Evolutionary conservation across 2,113 vertebrate genomes (phyloP).

Genomic region (Patagioenas fasciata): DNA sequence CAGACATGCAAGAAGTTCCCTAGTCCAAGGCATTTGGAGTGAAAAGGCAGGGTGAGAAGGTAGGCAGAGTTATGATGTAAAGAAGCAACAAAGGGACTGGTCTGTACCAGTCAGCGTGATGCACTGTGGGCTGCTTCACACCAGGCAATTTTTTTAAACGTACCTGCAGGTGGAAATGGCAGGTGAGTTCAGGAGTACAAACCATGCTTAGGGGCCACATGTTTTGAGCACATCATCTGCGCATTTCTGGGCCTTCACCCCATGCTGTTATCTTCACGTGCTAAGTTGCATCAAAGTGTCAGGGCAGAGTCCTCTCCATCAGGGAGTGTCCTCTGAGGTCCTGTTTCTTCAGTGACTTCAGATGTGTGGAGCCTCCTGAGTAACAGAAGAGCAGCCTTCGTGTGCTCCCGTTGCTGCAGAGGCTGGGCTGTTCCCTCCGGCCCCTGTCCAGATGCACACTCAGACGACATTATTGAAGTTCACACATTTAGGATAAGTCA

Average conservation of each 20-base stretch:
- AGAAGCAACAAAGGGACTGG: neutral
- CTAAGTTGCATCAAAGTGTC: neutral
- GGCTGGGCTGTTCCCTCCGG: neutral
- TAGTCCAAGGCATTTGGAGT: neutral
- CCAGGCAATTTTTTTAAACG: neutral
- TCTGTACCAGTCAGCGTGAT: neutral
- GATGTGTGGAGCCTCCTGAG: neutral
- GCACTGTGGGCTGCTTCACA: neutral
- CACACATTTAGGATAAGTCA: neutral
- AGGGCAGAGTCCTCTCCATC: neutral
- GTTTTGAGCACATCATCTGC: neutral
- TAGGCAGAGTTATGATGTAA: neutral
- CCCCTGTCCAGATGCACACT: rapidly evolving
- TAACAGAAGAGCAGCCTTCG: neutral
- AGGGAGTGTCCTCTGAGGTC: neutral
- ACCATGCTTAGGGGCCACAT: neutral
- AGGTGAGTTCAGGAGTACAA: neutral
- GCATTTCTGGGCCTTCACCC: neutral
- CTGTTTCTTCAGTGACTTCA: neutral
- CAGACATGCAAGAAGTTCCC: neutral
- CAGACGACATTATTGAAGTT: neutral
- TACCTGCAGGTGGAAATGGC: neutral
- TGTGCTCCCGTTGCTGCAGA: neutral
- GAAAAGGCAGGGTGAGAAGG: neutral
- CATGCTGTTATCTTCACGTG: neutral